phyloP scores from a whole-genome alignment of 2,113 vertebrate species.

The Forbesichthys agassizii region DNA sequence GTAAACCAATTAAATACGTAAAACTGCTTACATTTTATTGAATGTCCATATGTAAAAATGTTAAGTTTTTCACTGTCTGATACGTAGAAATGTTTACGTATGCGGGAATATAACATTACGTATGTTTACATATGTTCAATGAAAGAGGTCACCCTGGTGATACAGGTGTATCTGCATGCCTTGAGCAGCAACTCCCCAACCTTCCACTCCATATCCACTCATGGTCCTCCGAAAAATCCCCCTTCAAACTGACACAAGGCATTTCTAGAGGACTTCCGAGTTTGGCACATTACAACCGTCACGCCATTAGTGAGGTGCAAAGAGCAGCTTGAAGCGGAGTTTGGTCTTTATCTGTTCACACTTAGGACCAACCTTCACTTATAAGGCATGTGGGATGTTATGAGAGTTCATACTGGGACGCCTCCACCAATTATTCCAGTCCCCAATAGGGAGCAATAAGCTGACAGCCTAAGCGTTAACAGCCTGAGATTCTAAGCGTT shows the following conservation, averaged over 20 bases:
- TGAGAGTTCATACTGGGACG: conserved; percentile 31
- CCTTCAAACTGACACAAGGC: conserved; percentile 39
- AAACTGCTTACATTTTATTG: too few relatives aligned
- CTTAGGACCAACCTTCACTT: conserved; percentile 25
- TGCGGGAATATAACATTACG: too few relatives aligned
- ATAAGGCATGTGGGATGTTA: conserved; percentile 29
- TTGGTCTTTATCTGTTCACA: conserved; percentile 37
- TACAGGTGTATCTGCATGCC: conserved; percentile 53
- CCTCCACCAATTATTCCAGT: conserved; percentile 18
- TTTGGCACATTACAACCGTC: conserved; percentile 28
- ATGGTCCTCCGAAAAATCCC: conserved; percentile 35
- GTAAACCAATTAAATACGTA: too few relatives aligned
- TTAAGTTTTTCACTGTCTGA: too few relatives aligned
- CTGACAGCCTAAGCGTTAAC: conserved; percentile 32
- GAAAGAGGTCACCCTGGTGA: conserved; percentile 14
- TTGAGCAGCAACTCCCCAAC: conserved; percentile 32
- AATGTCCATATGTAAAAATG: too few relatives aligned
- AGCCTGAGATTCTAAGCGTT: conserved; percentile 7
- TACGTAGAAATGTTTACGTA: too few relatives aligned
- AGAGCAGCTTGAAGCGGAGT: conserved; percentile 34
- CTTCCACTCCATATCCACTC: conserved; percentile 37
- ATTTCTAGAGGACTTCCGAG: not conserved
- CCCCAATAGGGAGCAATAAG: conserved; percentile 32
- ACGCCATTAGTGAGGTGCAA: conserved; percentile 32
- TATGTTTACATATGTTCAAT: too few relatives aligned